phyloP scores from a whole-genome alignment of 2,888 invertebrate genomes.

The Sicus ferrugineus region DNA sequence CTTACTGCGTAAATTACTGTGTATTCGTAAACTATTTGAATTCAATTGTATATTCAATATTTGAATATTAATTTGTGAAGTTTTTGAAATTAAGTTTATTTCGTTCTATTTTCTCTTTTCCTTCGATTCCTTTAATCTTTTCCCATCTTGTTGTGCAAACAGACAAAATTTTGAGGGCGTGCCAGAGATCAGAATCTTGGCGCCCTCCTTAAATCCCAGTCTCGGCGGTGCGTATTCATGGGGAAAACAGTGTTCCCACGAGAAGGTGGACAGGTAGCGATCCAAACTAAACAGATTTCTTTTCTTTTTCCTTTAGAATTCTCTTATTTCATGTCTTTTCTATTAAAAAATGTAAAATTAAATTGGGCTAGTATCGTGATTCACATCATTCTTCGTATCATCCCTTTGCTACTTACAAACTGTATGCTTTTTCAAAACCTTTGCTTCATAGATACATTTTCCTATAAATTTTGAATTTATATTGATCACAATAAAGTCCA shows the following conservation, averaged over 20 bases:
- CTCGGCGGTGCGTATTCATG: constrained; percentile 67
- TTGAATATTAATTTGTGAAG: constrained; percentile 27
- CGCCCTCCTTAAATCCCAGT: constrained; percentile 82
- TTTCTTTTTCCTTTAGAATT: constrained; percentile 18
- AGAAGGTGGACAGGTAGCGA: constrained; percentile 62
- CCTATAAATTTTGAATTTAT: too few species aligned
- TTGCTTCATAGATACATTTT: too few species aligned
- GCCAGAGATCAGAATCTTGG: constrained; percentile 83
- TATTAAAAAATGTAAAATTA: too few species aligned
- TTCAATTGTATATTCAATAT: constrained; percentile 22
- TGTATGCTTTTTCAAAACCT: too few species aligned
- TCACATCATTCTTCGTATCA: too few species aligned
- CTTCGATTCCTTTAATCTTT: constrained; percentile 54
- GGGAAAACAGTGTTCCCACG: constrained; percentile 61
- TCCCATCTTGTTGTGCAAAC: constrained; percentile 9
- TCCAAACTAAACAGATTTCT: constrained; percentile 29
- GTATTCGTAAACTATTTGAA: constrained; percentile 21
- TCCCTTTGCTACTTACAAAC: too few species aligned
- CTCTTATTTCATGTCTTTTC: too few species aligned
- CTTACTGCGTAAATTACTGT: too few species aligned
- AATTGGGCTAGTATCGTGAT: too few species aligned
- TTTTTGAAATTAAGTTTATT: constrained; percentile 32
- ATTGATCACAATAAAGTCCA: too few species aligned
- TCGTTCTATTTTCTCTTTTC: constrained; percentile 33
- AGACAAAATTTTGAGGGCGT: constrained; percentile 69